Evolutionary conservation across 92 coral and sea anemone species (phyloP), one percentile per base, ranked within the genome.

Genomic region (Blastomussa wellsi): DNA sequence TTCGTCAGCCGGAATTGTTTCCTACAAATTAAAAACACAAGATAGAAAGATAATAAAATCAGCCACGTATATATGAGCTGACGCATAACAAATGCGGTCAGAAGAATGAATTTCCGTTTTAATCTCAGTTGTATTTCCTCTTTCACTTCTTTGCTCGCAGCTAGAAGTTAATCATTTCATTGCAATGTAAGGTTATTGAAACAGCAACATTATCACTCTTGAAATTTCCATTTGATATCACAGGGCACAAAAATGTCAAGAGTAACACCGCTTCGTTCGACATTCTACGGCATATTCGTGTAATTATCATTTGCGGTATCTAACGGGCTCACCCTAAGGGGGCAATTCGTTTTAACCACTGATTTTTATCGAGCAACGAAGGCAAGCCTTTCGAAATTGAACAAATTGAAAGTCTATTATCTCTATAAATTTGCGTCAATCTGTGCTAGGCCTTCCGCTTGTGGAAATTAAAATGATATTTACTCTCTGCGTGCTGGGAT

Each of bases 391-490:
- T 82, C 17, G 42, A 81, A 82, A 47, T 80, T 80, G 31, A 59
- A 17, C 53, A n/a, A 71, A 52, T 13, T 71, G 69, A 82, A 52
- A 71, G 86, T 71, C 39, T 70, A 80, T 51, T 82, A 72, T 81
- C 84, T 65, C 17, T 15, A 31, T 47, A 31, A 39, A 24, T 79
- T 52, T 68, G 67, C 70, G 53, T 37, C 69, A 71, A 48, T 55
- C 64, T 53, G 37, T 72, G 51, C 47, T 71, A 49, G 15, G 39
- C 32, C 66, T 82, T 71, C 86, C 67, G 78, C 47, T 71, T 28
- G 42, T 19, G 70, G 71, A 55, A 82, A 82, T 72, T 72, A 82
- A 71, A 52, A 72, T 28, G 33, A 22, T 81, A 79, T 80, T 80
- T 68, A 67, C 47, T 52, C 66, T 41, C 28, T 47, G 4, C 69